Evolutionary conservation across 2,113 vertebrate genomes (phyloP).

Genomic region (Dendropsophus ebraccatus): DNA sequence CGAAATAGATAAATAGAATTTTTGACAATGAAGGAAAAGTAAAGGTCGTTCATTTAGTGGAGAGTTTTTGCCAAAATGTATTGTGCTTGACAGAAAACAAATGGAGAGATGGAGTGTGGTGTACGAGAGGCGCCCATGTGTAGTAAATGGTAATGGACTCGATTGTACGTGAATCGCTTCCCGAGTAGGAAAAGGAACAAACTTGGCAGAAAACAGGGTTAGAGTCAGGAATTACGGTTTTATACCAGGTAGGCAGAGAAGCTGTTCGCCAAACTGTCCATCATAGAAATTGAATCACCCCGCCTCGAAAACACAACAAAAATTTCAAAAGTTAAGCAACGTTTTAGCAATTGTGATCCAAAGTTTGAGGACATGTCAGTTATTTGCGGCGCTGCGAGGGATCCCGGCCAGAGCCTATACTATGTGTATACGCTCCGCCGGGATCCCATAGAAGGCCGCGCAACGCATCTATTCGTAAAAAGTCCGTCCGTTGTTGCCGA

Average conservation of each 20-base stretch:
- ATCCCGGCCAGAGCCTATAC: no score
- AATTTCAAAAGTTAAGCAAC: background rate
- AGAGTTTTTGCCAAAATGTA: constrained; percentile 29
- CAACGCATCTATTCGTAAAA: no score
- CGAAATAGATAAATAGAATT: background rate
- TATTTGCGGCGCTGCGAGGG: no score
- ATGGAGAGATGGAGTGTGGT: constrained; percentile 18
- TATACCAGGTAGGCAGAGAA: background rate
- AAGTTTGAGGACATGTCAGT: no score
- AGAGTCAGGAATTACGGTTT: background rate
- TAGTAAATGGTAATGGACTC: background rate
- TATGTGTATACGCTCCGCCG: no score
- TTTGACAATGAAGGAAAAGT: background rate
- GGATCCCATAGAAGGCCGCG: no score
- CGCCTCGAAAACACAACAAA: background rate
- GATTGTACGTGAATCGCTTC: background rate
- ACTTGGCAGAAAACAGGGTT: background rate
- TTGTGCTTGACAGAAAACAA: constrained; percentile 10
- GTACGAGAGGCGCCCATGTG: constrained; percentile 14
- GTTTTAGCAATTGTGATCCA: background rate
- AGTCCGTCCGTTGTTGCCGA: no score
- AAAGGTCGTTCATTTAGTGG: background rate
- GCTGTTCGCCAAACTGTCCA: background rate
- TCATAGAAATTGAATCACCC: background rate
- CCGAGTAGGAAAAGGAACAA: background rate